phyloP scores from a whole-genome alignment of 2,888 invertebrate genomes.

The Rotaria magnacalcarata region DNA sequence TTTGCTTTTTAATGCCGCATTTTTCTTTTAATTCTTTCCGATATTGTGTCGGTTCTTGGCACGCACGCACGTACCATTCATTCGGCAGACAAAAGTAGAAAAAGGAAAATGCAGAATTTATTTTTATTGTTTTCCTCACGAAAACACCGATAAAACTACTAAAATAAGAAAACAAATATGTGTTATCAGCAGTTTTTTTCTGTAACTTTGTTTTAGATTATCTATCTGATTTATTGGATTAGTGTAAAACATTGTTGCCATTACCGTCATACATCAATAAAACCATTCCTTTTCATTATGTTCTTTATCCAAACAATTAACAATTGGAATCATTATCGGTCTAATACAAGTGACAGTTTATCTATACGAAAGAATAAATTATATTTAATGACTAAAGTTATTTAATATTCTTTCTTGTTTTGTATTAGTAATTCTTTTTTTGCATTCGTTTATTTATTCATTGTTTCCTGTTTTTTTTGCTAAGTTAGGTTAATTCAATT shows the following conservation, averaged over 20 bases:
- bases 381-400: background rate
- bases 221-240: background rate
- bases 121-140: background rate
- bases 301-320: background rate
- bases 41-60: background rate
- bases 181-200: background rate
- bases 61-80: background rate
- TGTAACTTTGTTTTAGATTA: background rate
- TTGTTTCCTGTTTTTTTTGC: background rate
- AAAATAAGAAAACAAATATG: background rate
- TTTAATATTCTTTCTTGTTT: background rate
- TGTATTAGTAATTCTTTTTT: background rate
- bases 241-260: background rate
- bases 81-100: background rate
- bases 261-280: background rate
- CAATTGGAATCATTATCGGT: background rate
- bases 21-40: background rate
- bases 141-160: background rate
- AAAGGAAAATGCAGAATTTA: background rate
- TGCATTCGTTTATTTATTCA: background rate
- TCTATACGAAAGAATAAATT: background rate
- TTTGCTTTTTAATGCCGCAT: background rate
- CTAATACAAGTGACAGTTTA: background rate
- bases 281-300: background rate
- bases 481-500: conserved; percentile 18